Conservation (phyloP, 2,113 vertebrate genomes). For the Pterocles orientalis region DNA sequence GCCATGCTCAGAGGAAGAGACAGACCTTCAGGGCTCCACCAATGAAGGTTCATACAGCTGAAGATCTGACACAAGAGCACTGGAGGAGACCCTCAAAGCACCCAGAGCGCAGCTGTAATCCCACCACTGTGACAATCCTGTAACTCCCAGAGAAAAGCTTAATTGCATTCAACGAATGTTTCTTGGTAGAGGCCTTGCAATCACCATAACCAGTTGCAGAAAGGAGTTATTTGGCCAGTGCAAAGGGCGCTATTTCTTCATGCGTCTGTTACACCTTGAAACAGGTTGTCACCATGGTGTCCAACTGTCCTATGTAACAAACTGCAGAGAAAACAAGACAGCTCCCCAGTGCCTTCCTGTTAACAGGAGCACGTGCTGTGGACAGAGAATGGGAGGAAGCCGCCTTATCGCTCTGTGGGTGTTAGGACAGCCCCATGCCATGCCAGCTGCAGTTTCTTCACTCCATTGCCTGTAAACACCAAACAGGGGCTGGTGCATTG, state of each 20-base stretch:
- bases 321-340: not conserved
- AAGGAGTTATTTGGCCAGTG: not conserved
- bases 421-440: not conserved
- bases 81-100: not conserved
- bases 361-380: not conserved
- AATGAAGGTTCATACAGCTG: not conserved
- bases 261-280: not conserved
- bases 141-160: not conserved
- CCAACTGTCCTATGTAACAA: not conserved
- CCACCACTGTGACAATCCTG: not conserved
- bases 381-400: not conserved
- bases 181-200: not conserved
- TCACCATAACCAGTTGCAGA: not conserved
- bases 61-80: not conserved
- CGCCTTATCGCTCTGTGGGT: not conserved
- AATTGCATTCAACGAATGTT: not conserved
- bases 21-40: not conserved
- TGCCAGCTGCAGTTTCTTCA: not conserved
- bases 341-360: not conserved
- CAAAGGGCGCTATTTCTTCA: not conserved
- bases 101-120: not conserved
- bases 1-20: not conserved
- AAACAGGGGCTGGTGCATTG: not conserved
- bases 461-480: not conserved
- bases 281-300: accelerated